Conservation (phyloP, 2,797 vertebrate species). For the Philypnodon macrostomus region DNA sequence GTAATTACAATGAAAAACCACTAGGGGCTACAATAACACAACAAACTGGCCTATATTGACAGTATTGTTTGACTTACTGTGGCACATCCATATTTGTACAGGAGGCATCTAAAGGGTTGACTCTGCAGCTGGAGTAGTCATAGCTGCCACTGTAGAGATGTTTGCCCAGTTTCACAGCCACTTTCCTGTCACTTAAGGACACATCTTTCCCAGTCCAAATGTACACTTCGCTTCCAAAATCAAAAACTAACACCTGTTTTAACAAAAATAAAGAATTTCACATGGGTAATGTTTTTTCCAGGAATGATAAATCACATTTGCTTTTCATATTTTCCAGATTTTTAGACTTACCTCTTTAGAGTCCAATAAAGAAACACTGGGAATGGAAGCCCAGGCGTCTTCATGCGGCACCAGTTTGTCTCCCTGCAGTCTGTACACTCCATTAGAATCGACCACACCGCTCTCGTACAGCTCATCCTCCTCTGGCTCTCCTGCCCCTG, state of each 20-base stretch:
- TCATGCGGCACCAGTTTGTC: constrained; percentile 80
- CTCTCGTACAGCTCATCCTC: constrained; percentile 83
- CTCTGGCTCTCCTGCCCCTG: constrained; percentile 79
- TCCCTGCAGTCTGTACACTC: constrained; percentile 76
- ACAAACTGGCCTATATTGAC: not conserved
- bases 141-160: constrained; percentile 78
- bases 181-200: constrained; percentile 77
- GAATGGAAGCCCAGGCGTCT: constrained; percentile 80
- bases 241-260: constrained; percentile 79
- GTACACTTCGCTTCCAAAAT: constrained; percentile 82
- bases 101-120: constrained; percentile 77
- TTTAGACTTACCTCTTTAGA: constrained; percentile 82
- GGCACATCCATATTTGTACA: constrained; percentile 61
- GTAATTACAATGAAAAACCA: constrained; percentile 35
- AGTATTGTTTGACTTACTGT: constrained; percentile 62
- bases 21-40: constrained; percentile 52
- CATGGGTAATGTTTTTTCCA: not conserved
- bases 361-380: constrained; percentile 76
- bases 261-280: not conserved
- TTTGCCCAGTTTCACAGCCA: constrained; percentile 80
- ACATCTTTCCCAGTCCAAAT: constrained; percentile 84
- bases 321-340: constrained; percentile 6
- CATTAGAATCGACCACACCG: constrained; percentile 76
- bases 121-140: constrained; percentile 77
- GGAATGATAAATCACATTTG: not conserved